Evolutionary conservation across 2,797 vertebrate species (phyloP), one percentile per base, ranked within the genome.

Genomic region (Aldrovandia affinis): DNA sequence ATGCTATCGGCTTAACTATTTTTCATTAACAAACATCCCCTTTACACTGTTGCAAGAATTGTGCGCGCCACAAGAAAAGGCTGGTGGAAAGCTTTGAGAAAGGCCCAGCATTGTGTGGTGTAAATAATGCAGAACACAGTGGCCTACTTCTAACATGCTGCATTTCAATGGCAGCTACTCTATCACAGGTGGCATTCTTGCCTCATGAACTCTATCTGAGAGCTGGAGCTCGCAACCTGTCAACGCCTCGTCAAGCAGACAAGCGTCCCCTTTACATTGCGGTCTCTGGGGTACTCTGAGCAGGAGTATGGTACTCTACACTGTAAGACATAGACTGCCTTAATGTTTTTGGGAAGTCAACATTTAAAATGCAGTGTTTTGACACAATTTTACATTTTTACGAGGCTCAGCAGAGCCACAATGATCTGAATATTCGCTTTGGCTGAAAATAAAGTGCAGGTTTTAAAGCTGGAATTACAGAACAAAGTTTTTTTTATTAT

Each of bases 361-460:
- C 57, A 52, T 39, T 42, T 44, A 5, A 75, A 18, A 25, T 2
- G 10, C n/a, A 4, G 25, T 68, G 42, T 52, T 78, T 52, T 79
- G 25, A 54, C 54, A 79, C 59, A 7, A 65, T 44, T 55, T 39
- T 22, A 36, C 50, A 61, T 39, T 39, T 50, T 80, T 63, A 80
- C 83, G 3, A 12, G 42, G 44, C 42, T 83, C 22, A n/a, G 20
- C 8, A 42, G 36, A 81, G 55, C 80, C 20, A 25, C n/a, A 52
- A 73, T 42, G 50, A 55, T 20, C 61, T 54, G 14, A n/a, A 61
- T 50, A 33, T 54, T 80, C 78, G 28, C 83, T 80, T 84, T 81
- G 63, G 78, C 7, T 33, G 79, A 80, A 84, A 78, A 80, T 68
- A 84, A 70, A 73, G 81, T 82, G 81, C 59, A 28, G 28, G 44